phyloP scores from a whole-genome alignment of 2,797 vertebrate genomes.

The Liasis olivaceus region DNA sequence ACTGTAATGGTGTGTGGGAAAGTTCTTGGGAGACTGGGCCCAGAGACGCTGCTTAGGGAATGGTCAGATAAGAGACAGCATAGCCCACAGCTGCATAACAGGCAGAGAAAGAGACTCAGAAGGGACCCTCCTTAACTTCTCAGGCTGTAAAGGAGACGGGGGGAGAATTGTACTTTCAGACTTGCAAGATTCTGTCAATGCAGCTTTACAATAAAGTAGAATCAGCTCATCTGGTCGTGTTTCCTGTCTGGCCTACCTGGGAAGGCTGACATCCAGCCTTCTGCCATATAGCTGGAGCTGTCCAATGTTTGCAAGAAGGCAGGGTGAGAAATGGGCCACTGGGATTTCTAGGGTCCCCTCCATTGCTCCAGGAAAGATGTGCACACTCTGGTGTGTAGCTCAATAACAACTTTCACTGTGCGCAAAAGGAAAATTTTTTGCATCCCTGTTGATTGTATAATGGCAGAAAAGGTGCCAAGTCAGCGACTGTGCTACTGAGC shows the following conservation, averaged over 20 bases:
- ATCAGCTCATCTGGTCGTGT: neutral
- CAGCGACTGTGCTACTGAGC: constrained; percentile 11
- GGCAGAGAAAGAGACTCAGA: too few species aligned
- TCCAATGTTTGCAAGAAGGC: neutral
- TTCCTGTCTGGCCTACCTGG: neutral
- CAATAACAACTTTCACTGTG: neutral
- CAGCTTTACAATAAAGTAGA: too few species aligned
- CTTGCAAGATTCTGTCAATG: too few species aligned
- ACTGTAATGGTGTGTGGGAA: too few species aligned
- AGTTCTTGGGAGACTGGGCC: neutral
- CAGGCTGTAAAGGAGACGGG: too few species aligned
- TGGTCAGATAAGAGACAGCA: neutral
- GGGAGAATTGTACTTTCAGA: too few species aligned
- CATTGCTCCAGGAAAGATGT: neutral
- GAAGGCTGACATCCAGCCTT: neutral
- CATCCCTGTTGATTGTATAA: neutral
- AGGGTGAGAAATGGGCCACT: neutral
- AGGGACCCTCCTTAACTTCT: too few species aligned
- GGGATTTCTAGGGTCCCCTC: neutral
- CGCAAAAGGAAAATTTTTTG: neutral
- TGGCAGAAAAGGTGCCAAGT: constrained; percentile 10
- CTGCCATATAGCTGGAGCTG: neutral
- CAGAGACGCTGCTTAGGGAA: neutral
- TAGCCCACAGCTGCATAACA: too few species aligned
- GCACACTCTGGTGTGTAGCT: neutral